Evolutionary conservation across 2,797 vertebrate genomes (phyloP), one percentile per base, ranked within the genome.

Genomic region (Sebastes taczanowskii): DNA sequence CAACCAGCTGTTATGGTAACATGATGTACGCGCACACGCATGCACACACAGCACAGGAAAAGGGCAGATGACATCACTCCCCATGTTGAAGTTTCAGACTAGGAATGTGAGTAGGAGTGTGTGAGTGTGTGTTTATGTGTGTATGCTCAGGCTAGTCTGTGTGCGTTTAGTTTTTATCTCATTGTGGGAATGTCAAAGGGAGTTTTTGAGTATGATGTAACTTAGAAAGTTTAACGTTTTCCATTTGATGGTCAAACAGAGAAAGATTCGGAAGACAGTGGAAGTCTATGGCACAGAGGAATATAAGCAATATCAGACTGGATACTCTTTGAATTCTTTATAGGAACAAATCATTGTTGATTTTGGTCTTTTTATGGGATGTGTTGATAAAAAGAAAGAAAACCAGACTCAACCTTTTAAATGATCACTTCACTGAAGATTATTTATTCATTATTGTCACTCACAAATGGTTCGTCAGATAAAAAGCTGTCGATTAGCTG

Each of bases 1-100:
- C 86, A 95, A 96, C 94, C 60, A 74, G 87, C 81, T 94, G 91
- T 94, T 94, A 67, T 93, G 92, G 77, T 90, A 84, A 82, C 84
- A 94, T 91, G 0, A 7, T 66, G 71, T 29, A 55, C 22, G 63
- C 63, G 56, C 72, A 61, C 58, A 38, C 58, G 3, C 22, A 18
- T 22, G 23, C 20, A 29, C 42, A 66, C 71, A 70, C 46, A 69
- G 22, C 18, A 55, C 34, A 71, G 73, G 64, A 87, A 91, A 89
- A 86, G 60, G 82, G 32, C 77, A 83, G 88, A 89, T 93, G 90
- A 94, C 84, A 84, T 93, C 90, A 93, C 80, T 67, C 64, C 80
- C 53, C 60, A 29, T 49, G 10, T 55, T 87, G 80, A 83, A 86
- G 86, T 85, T 83, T 79, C 68, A 79, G 10, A 27, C 46, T 30